Evolutionary conservation across 2,113 vertebrate genomes (phyloP), one percentile per base, ranked within the genome.

Genomic region (Nansenia antarctica): DNA sequence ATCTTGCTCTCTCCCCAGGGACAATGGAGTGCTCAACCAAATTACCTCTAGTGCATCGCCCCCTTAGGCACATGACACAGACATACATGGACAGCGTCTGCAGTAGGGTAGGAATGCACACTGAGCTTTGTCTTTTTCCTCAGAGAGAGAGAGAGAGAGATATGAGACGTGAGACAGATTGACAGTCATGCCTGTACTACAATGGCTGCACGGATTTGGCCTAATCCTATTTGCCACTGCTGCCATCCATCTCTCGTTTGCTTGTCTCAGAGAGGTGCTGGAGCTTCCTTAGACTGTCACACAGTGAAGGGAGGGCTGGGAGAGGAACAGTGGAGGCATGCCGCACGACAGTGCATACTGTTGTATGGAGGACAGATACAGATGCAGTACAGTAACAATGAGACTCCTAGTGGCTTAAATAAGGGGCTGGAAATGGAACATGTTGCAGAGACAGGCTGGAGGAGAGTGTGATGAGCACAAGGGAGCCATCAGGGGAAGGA

Each of bases 101-200:
- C 39, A 3, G 15, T 42, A n/a, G 39, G 14, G 39, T 42, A 42
- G 15, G 39, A 42, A 18, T 18, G 15, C 39, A 42, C 39, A 42
- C 39, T 18, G 11, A 42, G n/a, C 37, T 42, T 9, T 18, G 18
- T 15, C 39, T 37, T 5, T 37, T 4, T 37, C 5, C 11, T 5
- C 35, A 27, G 54, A 15, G 29, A 60, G 12, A 32, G 30, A 67
- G 69, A 9, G 62, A 27, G 34, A 70, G 55, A 66, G 68, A 35
- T n/a, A n/a, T n/a, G n/a, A n/a, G 65, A 62, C 8, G n/a, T n/a
- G 24, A 14, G 32, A 22, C 9, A 22, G 61, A 59, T 59, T 73
- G 24, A 78, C 66, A 62, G 47, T 29, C 11, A 54, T 54, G 24
- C 24, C 52, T 11, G 52, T 9, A 3, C 11, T 54, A 54, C 22